Evolutionary conservation across 2,113 vertebrate genomes (phyloP).

Genomic region (Chamaetylas fuelleborni): DNA sequence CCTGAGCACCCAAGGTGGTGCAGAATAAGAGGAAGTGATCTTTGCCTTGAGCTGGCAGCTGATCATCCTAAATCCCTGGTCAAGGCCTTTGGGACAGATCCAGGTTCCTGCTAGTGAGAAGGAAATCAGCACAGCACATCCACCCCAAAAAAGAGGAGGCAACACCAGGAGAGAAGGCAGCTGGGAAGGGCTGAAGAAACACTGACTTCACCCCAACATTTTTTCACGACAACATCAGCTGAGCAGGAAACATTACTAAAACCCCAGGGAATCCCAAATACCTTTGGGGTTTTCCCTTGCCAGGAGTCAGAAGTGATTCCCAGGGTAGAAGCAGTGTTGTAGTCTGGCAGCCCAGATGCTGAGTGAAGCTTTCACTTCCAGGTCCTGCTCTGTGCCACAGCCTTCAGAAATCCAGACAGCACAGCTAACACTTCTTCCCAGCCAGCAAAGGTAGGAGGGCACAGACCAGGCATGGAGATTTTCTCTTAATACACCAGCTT

Average conservation of each 20-base stretch:
- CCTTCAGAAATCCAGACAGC: neutral
- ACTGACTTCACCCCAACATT: neutral
- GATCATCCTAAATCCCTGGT: neutral
- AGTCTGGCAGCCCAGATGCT: neutral
- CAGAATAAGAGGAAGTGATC: neutral
- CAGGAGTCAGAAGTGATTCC: neutral
- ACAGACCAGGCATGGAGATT: neutral
- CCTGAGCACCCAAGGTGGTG: neutral
- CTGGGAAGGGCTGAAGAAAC: neutral
- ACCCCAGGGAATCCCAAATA: neutral
- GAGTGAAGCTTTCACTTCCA: neutral
- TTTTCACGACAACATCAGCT: accelerated
- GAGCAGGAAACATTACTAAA: neutral
- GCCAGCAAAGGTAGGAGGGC: neutral
- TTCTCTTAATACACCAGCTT: neutral
- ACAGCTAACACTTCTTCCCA: neutral
- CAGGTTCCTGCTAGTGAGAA: neutral
- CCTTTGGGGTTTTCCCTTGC: neutral
- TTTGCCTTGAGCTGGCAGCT: neutral
- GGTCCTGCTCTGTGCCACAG: neutral
- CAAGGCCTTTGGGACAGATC: neutral
- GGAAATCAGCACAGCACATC: neutral
- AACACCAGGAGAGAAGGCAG: neutral
- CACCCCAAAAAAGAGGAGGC: neutral
- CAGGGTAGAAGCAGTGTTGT: neutral